Percentiles rank a stretch among this genome's conserved stretches.
Evolutionary conservation across 2,113 vertebrate genomes (phyloP).

Genomic region (Pitta sordida): DNA sequence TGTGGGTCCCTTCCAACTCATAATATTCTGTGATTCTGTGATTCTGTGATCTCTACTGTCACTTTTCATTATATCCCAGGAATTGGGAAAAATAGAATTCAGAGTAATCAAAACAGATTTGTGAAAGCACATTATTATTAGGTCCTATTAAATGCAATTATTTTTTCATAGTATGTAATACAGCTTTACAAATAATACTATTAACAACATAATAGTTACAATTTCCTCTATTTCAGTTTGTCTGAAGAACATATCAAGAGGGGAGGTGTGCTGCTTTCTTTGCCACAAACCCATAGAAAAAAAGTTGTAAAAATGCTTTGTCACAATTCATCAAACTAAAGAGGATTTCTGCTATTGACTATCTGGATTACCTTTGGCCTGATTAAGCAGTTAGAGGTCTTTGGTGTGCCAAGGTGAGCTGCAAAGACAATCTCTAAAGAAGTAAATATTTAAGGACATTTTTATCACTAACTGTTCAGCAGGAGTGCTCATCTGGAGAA

Average conservation of each 20-base stretch:
- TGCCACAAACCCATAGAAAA: background rate
- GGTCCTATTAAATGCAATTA: background rate
- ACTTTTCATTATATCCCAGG: fast-evolving
- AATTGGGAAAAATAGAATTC: background rate
- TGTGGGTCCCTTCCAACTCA: no score
- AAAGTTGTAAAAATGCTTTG: background rate
- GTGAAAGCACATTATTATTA: background rate
- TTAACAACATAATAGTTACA: background rate
- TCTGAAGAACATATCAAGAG: background rate
- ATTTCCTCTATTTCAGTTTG: background rate
- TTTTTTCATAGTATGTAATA: fast-evolving
- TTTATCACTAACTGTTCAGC: background rate
- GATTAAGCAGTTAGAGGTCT: background rate
- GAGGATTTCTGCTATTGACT: background rate
- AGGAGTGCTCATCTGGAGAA: background rate
- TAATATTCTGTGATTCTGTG: no score
- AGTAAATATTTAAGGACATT: background rate
- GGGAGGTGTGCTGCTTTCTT: background rate
- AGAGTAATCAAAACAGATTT: background rate
- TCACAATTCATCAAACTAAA: background rate
- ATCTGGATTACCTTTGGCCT: background rate
- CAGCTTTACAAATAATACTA: background rate
- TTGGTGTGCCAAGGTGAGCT: background rate
- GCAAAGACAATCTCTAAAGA: background rate
- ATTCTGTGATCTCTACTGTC: background rate